A percentile compares a stretch with the other conserved stretches of the same genome.
Evolutionary conservation across 1,140 invertebrate genomes (phyloP).

Genomic region (Aphaenogaster rudis): DNA sequence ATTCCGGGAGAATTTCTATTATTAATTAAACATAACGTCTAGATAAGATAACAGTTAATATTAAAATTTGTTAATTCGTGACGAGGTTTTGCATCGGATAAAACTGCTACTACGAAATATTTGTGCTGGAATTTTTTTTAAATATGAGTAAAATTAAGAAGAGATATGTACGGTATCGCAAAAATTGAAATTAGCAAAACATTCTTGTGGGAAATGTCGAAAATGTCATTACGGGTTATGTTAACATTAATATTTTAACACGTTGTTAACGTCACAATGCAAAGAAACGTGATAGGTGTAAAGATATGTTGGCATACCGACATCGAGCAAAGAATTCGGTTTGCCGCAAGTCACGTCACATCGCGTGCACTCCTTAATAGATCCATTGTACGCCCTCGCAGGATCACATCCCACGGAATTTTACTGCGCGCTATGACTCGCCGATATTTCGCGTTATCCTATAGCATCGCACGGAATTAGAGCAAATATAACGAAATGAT

Average conservation of each 20-base stretch:
- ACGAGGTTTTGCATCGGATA: not conserved
- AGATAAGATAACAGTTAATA: not conserved
- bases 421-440: slow-evolving; percentile 44
- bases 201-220: not conserved
- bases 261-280: slow-evolving; percentile 55
- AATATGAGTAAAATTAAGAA: not conserved
- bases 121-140: not conserved
- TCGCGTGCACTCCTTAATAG: slow-evolving; percentile 69
- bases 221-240: not conserved
- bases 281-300: slow-evolving; percentile 63
- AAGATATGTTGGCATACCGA: slow-evolving; percentile 65
- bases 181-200: slow-evolving; percentile 13
- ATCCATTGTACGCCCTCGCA: slow-evolving; percentile 58
- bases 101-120: not conserved
- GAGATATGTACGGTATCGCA: not conserved
- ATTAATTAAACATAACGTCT: not conserved
- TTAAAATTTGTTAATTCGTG: not conserved
- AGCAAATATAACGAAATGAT: slow-evolving; percentile 26
- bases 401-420: slow-evolving; percentile 59
- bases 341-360: slow-evolving; percentile 67
- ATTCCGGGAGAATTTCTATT: not conserved
- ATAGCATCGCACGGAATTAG: slow-evolving; percentile 48
- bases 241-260: slow-evolving; percentile 54
- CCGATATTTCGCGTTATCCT: slow-evolving; percentile 8
- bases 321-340: slow-evolving; percentile 61